Base-by-base conservation (phyloP, 2,113 vertebrate species). In the Nerophis lumbriciformis region DNA sequence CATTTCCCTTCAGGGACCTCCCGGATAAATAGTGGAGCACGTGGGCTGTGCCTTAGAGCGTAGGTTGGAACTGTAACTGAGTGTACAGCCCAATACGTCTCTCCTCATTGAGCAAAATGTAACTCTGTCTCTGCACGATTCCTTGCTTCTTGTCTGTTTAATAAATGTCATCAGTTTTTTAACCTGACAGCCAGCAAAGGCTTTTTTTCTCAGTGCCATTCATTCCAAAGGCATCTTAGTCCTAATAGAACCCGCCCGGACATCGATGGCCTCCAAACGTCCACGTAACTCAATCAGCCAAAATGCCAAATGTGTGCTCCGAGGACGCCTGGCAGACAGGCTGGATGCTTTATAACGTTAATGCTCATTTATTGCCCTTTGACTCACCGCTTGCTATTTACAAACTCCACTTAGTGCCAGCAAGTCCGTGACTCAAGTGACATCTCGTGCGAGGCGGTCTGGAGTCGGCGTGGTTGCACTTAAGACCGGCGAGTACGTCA, bases 321-420 rank as follows among this genome's bases (percentile, higher is more conserved):
- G 16, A 55, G 0, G 47, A 37, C 50, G 64, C 10, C 48, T 48
- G 39, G 39, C 7, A 48, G 12, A 36, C 36, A 59, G 42, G n/a
- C 38, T 4, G 11, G 19, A 45, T 47, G 3, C 42, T 51, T 63
- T 37, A 54, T 7, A 59, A 36, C 54, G 58, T 52, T 54, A 47
- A 58, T 42, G 39, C 55, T 57, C 39, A 57, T 44, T 57, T 44
- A 44, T 39, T 59, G 61, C 45, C 12, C 39, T 61, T 53, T 44
- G 45, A 69, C 19, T 38, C 47, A 42, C 14, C 37, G 19, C 10
- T 57, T 15, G 19, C 37, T 44, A 10, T 52, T 53, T 9, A 19
- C 44, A 38, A 14, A 49, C 6, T 16, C 44, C 10, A 45, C 13
- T 51, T 35, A 57, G 15, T 56, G 39, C 37, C 54, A 56, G 54